Conservation (phyloP, 2,888 invertebrate genomes). For the Lomographa bimaculata region DNA sequence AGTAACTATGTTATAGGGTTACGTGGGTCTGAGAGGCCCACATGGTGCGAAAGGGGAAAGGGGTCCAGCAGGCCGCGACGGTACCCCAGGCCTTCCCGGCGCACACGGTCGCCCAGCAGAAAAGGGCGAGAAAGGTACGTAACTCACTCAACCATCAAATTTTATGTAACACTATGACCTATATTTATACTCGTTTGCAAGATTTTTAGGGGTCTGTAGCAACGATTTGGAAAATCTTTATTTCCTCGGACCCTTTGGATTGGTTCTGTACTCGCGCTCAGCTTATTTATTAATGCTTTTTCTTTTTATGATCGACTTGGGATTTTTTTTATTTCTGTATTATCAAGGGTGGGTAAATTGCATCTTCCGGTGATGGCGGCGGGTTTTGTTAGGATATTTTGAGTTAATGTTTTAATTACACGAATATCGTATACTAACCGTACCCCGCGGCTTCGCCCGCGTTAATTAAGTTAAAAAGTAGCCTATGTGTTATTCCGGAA, state of each 20-base stretch:
- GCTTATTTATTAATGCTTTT: slow-evolving; percentile 69
- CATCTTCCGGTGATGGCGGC: slow-evolving; percentile 2
- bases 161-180: slow-evolving; percentile 78
- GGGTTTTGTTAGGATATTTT: too few species aligned
- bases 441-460: too few species aligned
- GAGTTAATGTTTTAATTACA: too few species aligned
- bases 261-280: slow-evolving; percentile 53
- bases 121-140: slow-evolving; percentile 88
- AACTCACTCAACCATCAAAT: slow-evolving; percentile 76
- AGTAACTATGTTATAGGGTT: slow-evolving; percentile 71
- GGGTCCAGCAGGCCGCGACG: slow-evolving; percentile 87
- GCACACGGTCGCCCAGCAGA: slow-evolving; percentile 85
- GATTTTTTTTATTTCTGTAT: slow-evolving; percentile 55
- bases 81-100: slow-evolving; percentile 85
- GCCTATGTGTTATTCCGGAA: too few species aligned
- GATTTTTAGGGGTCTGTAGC: slow-evolving; percentile 72
- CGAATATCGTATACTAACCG: too few species aligned
- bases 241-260: slow-evolving; percentile 60
- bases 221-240: slow-evolving; percentile 79
- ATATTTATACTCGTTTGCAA: slow-evolving; percentile 75
- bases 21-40: slow-evolving; percentile 80
- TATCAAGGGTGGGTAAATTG: slow-evolving; percentile 33
- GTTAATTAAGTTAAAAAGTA: too few species aligned
- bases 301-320: slow-evolving; percentile 57
- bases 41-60: slow-evolving; percentile 87